Base-by-base conservation (phyloP, 2,113 vertebrate species). In the Cavia aperea region DNA sequence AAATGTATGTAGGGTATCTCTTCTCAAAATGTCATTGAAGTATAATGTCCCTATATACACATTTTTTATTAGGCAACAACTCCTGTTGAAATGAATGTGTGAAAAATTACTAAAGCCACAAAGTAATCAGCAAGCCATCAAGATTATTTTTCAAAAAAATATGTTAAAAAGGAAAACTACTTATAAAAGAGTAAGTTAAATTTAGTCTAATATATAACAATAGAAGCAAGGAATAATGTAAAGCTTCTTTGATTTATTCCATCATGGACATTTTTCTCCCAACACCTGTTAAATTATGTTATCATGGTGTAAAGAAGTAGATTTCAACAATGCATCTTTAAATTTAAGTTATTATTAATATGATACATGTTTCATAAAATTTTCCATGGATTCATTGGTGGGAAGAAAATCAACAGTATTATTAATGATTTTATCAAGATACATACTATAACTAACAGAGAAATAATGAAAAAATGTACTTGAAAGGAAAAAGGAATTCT, bases 251-350 rank as follows among this genome's bases (percentile, higher is more conserved):
- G 75, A 18, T 56, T 21, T 91, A 94, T 51, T 72, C 84, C 73
- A 75, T 19, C 31, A 58, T 24, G 16, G 6, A 31, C 82, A 73
- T 36, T 95, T 92, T 96, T 79, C 85, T 60, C 81, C 39, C 6
- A 78, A 33, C 51, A 51, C 56, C 84, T 93, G 75, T 91, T 75
- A 93, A 89, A 7, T 62, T 91, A n/a, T 89, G 18, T 79, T 66
- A 56, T 68, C 16, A 83, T 83, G 56, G 62, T 72, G 51, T 92
- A 56, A 90, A 90, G 78, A 92, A 90, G 49, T 83, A 54, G 54
- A 60, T 86, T 88, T 1, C 73, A 83, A 89, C 36, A 73, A 15
- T 46, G 46, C 77, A 83, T 24, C 9, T 16, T 36, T 82, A 90
- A 73, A 46, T 89, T 91, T 92, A 88, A 24, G 79, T 88, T 82